phyloP scores from a whole-genome alignment of 2,888 invertebrate genomes.

The Caenorhabditis sulstoni region DNA sequence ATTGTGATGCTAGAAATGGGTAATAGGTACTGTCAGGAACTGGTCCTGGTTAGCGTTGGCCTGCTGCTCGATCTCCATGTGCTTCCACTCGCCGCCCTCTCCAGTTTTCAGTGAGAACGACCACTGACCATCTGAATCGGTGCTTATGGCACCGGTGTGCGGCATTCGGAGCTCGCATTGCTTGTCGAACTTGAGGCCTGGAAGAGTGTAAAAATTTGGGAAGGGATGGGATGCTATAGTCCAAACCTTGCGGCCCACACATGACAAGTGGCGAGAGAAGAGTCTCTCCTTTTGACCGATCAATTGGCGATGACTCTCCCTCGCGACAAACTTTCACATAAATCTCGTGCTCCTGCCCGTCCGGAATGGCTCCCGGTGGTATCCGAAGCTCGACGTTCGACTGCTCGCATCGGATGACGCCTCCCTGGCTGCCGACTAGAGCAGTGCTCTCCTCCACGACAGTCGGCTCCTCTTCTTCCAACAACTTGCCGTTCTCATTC shows the following conservation, averaged over 20 bases:
- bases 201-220: too few relatives aligned
- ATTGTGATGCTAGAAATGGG: constrained; percentile 60
- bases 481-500: constrained; percentile 48
- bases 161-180: constrained; percentile 94
- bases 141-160: constrained; percentile 82
- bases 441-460: constrained; percentile 69
- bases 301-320: constrained; percentile 86
- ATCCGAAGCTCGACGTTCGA: constrained; percentile 93
- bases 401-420: constrained; percentile 89
- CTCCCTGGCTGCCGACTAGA: constrained; percentile 83
- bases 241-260: constrained; percentile 90
- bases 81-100: constrained; percentile 76
- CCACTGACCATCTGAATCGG: constrained; percentile 80
- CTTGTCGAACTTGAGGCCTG: constrained; percentile 88
- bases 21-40: constrained; percentile 68
- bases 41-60: constrained; percentile 61
- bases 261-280: constrained; percentile 94
- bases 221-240: too few relatives aligned
- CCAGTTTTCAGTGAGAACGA: constrained; percentile 82
- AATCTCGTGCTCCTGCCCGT: constrained; percentile 90
- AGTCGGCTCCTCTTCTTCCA: constrained; percentile 61
- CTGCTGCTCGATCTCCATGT: constrained; percentile 67
- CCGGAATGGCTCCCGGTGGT: constrained; percentile 90
- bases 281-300: constrained; percentile 94
- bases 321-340: constrained; percentile 86